These are phyloP conservation scores for Gorsachius magnificus DNA, from an alignment of 2,797 vertebrate species.

Conservation along the genomic window DNA sequence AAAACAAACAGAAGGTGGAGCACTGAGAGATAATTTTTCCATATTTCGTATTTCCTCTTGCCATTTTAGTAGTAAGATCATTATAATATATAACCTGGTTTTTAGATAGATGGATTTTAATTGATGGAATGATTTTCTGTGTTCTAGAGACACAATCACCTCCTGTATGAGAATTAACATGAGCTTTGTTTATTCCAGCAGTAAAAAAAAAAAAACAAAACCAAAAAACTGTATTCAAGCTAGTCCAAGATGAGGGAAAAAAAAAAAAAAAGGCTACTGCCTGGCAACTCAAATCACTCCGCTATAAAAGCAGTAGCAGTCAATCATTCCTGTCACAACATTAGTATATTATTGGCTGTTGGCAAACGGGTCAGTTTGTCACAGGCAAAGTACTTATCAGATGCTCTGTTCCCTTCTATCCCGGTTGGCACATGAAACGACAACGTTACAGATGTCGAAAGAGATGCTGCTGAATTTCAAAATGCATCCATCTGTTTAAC, in stretches of 20 bases:
- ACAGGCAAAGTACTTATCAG: not conserved
- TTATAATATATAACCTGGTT: not conserved
- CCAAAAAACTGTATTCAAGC: not conserved
- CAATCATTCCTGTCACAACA: not conserved
- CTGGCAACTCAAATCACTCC: not conserved
- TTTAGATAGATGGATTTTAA: not conserved
- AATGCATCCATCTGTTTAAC: conserved; percentile 32
- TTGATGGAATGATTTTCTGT: not conserved
- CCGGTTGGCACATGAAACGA: not conserved
- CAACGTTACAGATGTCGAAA: not conserved
- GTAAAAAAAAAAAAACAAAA: not conserved
- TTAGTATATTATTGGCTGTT: not conserved
- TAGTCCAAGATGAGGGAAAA: not conserved
- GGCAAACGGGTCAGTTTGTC: conserved; percentile 1
- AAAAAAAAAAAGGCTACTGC: not conserved
- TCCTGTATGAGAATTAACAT: not conserved
- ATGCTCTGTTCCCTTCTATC: not conserved
- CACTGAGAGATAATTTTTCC: not conserved
- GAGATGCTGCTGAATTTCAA: conserved; percentile 22
- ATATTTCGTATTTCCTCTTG: not conserved
- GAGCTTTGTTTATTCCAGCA: not conserved
- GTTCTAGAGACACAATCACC: not conserved
- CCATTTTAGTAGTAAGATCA: not conserved
- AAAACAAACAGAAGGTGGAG: not conserved
- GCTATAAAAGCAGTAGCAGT: not conserved